phyloP scores from a whole-genome alignment of 2,888 invertebrate species.

The Acanthosepion lycidas region DNA sequence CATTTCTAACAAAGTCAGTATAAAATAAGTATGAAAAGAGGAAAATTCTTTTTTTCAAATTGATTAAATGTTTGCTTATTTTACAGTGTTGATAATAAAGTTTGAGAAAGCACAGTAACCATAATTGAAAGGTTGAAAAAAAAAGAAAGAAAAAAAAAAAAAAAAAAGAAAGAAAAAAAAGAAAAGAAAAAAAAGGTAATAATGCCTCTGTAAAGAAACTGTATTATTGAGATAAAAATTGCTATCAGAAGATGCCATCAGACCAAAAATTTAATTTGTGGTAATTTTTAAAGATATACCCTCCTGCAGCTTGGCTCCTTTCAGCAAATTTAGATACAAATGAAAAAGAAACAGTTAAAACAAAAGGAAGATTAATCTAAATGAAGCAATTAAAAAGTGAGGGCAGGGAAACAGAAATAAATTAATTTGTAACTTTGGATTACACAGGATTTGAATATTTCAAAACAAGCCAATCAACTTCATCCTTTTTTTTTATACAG shows the following conservation, averaged over 20 bases:
- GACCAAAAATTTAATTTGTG: slow-evolving; percentile 3
- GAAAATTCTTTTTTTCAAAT: not conserved
- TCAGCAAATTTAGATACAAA: slow-evolving; percentile 16
- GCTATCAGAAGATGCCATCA: slow-evolving; percentile 33
- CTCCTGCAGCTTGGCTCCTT: not conserved
- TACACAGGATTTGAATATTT: not conserved
- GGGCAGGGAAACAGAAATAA: not conserved
- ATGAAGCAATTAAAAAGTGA: not conserved
- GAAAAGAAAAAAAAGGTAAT: no score
- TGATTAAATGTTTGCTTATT: not conserved
- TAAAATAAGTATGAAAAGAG: not conserved
- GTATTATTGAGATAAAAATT: not conserved
- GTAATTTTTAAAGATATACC: not conserved
- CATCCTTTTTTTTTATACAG: not conserved
- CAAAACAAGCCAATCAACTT: not conserved
- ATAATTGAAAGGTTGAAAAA: no score
- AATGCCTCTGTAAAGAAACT: not conserved
- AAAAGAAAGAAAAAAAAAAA: no score
- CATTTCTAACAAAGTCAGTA: not conserved
- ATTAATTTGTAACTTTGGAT: not conserved
- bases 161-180: no score
- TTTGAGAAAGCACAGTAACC: not conserved
- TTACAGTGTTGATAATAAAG: not conserved
- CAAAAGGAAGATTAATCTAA: not conserved
- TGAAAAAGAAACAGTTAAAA: not conserved